These are phyloP conservation scores for Gorsachius magnificus DNA, from an alignment of 2,797 vertebrate genomes.

Conservation along the genomic window DNA sequence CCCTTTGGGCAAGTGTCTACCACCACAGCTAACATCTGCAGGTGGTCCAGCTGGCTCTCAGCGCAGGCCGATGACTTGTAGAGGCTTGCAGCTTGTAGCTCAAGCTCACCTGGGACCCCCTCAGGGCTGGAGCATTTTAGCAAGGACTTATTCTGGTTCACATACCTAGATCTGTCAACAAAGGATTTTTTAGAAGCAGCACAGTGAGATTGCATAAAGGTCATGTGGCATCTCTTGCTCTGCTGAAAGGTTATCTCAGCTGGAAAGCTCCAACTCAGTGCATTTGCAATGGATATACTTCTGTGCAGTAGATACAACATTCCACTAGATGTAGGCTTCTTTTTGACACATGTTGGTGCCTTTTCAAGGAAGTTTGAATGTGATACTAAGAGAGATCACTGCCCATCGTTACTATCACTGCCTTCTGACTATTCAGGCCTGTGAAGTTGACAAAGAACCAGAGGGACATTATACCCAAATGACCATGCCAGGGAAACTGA, in stretches of 20 bases:
- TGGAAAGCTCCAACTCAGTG: neutral
- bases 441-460: neutral
- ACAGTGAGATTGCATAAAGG: neutral
- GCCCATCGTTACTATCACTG: neutral
- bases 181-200: constrained; percentile 10
- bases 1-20: neutral
- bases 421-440: neutral
- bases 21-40: neutral
- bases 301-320: neutral
- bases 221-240: neutral
- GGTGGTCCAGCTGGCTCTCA: neutral
- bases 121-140: neutral
- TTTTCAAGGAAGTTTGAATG: neutral
- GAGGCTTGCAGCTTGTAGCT: constrained; percentile 4
- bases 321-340: neutral
- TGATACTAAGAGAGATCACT: neutral
- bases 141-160: neutral
- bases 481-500: neutral
- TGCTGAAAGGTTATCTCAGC: neutral
- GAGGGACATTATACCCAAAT: neutral
- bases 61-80: neutral
- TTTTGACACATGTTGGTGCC: neutral
- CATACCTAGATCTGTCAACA: neutral
- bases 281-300: neutral
- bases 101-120: neutral